A percentile compares a stretch with the other conserved stretches of the same genome.
Evolutionary conservation across 1,140 invertebrate species (phyloP).

Genomic region (Carcinoscorpius rotundicauda): DNA sequence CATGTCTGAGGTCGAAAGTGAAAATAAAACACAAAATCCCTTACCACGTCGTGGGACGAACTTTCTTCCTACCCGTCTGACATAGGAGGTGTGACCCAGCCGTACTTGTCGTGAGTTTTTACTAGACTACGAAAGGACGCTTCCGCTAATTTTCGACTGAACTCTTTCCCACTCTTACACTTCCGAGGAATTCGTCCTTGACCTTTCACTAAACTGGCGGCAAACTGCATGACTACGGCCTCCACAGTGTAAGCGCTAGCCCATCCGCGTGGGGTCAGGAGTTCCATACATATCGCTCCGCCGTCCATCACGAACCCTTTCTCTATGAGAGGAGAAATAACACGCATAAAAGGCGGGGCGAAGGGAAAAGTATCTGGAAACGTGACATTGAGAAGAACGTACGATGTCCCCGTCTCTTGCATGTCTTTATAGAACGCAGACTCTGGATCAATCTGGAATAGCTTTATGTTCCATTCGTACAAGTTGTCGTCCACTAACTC

Average conservation of each 20-base stretch:
- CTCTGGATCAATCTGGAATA: constrained; percentile 68
- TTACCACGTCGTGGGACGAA: no score
- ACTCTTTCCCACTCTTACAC: constrained; percentile 60
- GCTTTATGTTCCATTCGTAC: constrained; percentile 83
- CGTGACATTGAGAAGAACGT: constrained; percentile 65
- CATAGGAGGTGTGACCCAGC: constrained; percentile 71
- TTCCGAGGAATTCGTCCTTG: constrained; percentile 66
- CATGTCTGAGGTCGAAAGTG: no score
- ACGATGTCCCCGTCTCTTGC: constrained; percentile 56
- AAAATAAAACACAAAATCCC: no score
- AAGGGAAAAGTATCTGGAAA: constrained; percentile 89
- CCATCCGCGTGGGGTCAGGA: constrained; percentile 84
- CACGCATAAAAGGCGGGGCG: constrained; percentile 85
- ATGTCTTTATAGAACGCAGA: constrained; percentile 55
- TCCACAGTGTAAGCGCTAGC: constrained; percentile 89
- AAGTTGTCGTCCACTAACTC: constrained; percentile 86
- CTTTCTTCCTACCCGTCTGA: constrained; percentile 52
- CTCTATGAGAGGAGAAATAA: constrained; percentile 79
- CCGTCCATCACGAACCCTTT: constrained; percentile 89
- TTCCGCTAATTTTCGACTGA: constrained; percentile 62
- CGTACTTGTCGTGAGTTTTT: constrained; percentile 77
- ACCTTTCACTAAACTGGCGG: constrained; percentile 89
- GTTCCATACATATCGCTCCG: constrained; percentile 91
- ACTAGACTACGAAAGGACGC: constrained; percentile 71
- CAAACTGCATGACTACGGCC: constrained; percentile 75